Evolutionary conservation across 53 echinoderm and acorn worm genomes (phyloP), one percentile per base, ranked within the genome.

Genomic region (Echinometra lucunter): DNA sequence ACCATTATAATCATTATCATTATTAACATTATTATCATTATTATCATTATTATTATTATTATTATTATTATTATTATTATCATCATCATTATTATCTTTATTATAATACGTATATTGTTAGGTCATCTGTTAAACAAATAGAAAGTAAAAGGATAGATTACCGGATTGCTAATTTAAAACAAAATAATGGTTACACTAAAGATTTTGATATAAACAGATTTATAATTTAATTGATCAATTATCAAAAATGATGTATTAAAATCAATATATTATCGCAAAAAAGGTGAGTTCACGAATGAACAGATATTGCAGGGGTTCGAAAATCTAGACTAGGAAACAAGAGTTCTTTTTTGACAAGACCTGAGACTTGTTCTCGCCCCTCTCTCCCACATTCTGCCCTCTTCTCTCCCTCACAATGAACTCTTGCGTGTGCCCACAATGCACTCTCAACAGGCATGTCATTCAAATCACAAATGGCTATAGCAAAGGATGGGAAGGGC

Each of bases 391-490:
- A 42, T 69, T 37, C 91, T 91, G n/a, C 38, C 90, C 90, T 35
- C 90, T 35, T 32, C 42, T 38, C 40, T 55, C 25, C 47, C 70
- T 30, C n/a, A 91, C 30, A 91, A 91, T 67, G 91, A 58, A 23
- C 91, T 45, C 45, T 69, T n/a, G 66, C 91, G 25, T 66, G 66
- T 37, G 37, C 30, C 37, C 45, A 60, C 91, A 67, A 91, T 91
- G 91, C 91, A 91, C 91, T 91, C 91, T 91, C 38, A 23, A n/a
- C 37, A 57, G 40, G 58, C 23, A 45, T 91, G 91, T 16, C 91
- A 91, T 91, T 91, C 91, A 91, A 91, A 91, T 91, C 69, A 69
- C 18, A 91, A 91, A 91, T 58, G 69, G 90, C 19, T 34, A 60
- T 34, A 90, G 63, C 58, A 60, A 90, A 90, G 90, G 23, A 90